Base-by-base conservation (phyloP, 2,888 invertebrate species). In the Brachycybe producta region DNA sequence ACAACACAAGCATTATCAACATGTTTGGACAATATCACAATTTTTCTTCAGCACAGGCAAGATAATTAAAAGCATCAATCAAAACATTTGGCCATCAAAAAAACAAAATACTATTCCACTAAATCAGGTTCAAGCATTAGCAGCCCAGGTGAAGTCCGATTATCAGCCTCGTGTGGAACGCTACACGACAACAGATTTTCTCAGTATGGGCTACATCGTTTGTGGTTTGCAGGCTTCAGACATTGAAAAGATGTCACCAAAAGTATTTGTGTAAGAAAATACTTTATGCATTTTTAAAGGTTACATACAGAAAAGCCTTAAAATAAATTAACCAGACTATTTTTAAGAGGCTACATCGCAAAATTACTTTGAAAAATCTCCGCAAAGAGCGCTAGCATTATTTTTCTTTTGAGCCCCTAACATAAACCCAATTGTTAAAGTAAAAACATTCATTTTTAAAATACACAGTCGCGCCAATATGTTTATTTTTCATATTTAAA, bases 131-230 rank as follows among this genome's bases (percentile, higher is more conserved):
- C 26, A 42, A 3, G 42, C 27, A n/a, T 15, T 42, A 8, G 42
- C 42, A n/a, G 42, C 28, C 17, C 42, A 42, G 28, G 42, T 42
- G 2, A 42, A 42, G 42, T 26, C 42, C 2, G 42, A 42, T 26
- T 42, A 42, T 8, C 42, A 42, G 17, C 19, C 42, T 13, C 27
- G 28, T 7, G 42, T 28, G 5, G 27, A 28, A 5, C 42, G 27
- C 13, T 42, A 26, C 28, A 15, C 26, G 7, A 13, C 24, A 15
- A 15, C 1, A 11, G 42, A 42, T n/a, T 27, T 42, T 42, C 5
- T 27, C 1, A 27, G 24, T n/a, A 21, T 42, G 5, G 42, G 42
- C 26, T 42, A 27, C 42, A 42, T 42, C 7, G 11, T 26, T 15
- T 42, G 42, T 27, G 42, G 42, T 8, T 42, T 42, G n/a, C 27